Evolutionary conservation across 2,113 vertebrate species (phyloP).

Genomic region (Urocynchramus pylzowi): DNA sequence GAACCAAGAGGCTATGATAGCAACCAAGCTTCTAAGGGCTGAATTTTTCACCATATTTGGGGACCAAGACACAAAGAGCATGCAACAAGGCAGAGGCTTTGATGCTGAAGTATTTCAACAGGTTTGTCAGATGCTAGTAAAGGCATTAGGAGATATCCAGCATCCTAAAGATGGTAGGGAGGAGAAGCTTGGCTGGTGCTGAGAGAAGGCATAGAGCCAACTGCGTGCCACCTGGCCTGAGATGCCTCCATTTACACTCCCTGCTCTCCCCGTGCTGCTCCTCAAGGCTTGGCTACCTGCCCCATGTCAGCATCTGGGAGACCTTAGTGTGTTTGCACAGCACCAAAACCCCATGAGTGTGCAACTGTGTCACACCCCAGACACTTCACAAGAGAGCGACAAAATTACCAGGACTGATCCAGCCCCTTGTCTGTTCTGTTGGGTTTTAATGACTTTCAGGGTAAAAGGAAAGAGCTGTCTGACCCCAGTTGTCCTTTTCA

Average conservation of each 20-base stretch:
- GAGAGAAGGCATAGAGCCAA: neutral
- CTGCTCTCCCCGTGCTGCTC: neutral
- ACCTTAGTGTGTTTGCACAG: neutral
- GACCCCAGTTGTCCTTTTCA: neutral
- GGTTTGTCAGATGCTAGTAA: neutral
- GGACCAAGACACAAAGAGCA: neutral
- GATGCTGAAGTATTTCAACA: neutral
- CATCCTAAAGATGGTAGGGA: neutral
- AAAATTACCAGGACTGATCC: neutral
- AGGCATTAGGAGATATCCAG: neutral
- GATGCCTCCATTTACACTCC: neutral
- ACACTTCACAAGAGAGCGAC: neutral
- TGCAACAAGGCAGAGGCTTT: neutral
- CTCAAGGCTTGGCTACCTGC: neutral
- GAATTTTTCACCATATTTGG: conserved; percentile 60
- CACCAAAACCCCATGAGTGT: neutral
- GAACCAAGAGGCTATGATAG: neutral
- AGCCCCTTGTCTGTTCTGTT: neutral
- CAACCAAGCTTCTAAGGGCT: neutral
- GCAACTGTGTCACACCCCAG: neutral
- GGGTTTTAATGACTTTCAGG: neutral
- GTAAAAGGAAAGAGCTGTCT: neutral
- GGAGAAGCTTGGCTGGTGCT: neutral
- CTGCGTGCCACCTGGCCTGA: neutral
- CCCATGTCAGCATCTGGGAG: neutral